Conservation (phyloP, 2,888 invertebrate genomes). For the Bembecia ichneumoniformis region DNA sequence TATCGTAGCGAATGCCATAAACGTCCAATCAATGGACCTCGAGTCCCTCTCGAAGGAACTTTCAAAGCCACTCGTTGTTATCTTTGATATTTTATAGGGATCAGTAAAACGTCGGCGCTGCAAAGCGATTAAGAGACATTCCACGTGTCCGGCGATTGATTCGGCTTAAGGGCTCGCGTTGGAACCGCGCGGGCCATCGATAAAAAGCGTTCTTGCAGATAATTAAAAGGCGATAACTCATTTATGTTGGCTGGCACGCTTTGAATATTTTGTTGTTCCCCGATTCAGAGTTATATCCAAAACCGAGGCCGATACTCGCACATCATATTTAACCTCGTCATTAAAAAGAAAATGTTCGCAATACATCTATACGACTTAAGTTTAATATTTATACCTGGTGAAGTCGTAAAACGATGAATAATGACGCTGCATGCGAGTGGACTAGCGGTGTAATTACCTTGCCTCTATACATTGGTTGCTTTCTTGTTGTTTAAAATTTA, state of each 20-base stretch:
- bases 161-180: conserved; percentile 21
- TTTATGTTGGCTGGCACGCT: conserved; percentile 43
- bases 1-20: conserved; percentile 62
- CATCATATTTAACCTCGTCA: conserved; percentile 66
- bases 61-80: conserved; percentile 62
- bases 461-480: conserved; percentile 59
- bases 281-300: conserved; percentile 42
- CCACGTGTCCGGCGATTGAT: conserved; percentile 32
- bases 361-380: conserved; percentile 68
- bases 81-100: conserved; percentile 71
- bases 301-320: conserved; percentile 49
- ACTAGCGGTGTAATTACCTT: conserved; percentile 68
- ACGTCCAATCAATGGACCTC: conserved; percentile 54
- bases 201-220: conserved; percentile 51
- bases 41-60: conserved; percentile 43
- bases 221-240: conserved; percentile 60
- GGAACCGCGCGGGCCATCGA: conserved; percentile 33
- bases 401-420: conserved; percentile 72
- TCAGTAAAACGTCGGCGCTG: conserved; percentile 68
- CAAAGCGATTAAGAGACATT: conserved; percentile 64
- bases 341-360: conserved; percentile 72
- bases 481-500: conserved; percentile 63
- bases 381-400: conserved; percentile 72
- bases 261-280: conserved; percentile 43
- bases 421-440: conserved; percentile 67